Base-by-base conservation (phyloP, 2,113 vertebrate genomes). In the Gobio gobio region DNA sequence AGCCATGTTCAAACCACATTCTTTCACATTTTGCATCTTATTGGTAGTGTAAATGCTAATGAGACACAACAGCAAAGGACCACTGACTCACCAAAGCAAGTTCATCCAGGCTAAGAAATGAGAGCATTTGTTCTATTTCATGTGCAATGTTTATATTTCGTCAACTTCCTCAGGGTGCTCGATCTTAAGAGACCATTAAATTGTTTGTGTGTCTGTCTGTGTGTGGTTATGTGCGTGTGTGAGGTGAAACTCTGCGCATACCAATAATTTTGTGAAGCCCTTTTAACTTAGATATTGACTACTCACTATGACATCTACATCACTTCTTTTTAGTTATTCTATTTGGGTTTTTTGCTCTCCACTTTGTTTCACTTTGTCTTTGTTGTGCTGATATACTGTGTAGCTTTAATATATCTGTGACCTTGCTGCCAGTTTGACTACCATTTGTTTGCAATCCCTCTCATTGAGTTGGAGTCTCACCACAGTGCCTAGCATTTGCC, bases 351-450 rank as follows among this genome's bases (percentile, higher is more conserved):
- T 49, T 26, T 10, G 22, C 40, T 63, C 26, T 85, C 80, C 45
- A 61, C 49, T 82, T 58, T 63, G 66, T 16, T 58, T 26, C 51
- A 20, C 10, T 14, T 20, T 61, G 7, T 76, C 40, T 66, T 36
- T 66, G 64, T 36, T 66, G 64, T 66, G 14, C 63, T 76, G 70
- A 59, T 80, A 59, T 79, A 49, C 12, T 83, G 22, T 70, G 56
- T 54, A 59, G 29, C 51, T 51, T 64, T 26, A 24, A 64, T 47
- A 63, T 74, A 56, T 83, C 16, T 33, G 5, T 80, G 82, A 84
- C 86, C 77, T 84, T 81, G 68, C 82, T 24, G 3, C 47, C 68
- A 29, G 47, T n/a, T n/a, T 73, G n/a, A 59, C 26, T 63, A 63
- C 24, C 36, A 3, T 63, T 72, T 33, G 12, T 63, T 79, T 83